phyloP scores from a whole-genome alignment of 1,140 invertebrate genomes.

The Temnothorax curvispinosus region DNA sequence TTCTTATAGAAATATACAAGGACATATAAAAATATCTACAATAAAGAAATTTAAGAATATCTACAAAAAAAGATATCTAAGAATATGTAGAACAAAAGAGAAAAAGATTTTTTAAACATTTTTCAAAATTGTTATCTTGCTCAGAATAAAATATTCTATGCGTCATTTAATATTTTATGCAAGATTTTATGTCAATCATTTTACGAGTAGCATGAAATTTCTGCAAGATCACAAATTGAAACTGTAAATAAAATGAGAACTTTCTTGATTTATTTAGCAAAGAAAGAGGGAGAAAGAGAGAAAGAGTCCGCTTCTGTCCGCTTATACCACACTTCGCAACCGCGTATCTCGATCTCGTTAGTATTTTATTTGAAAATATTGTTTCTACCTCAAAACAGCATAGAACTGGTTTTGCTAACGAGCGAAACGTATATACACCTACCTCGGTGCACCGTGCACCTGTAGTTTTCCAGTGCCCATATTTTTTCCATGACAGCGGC shows the following conservation, averaged over 20 bases:
- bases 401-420: conserved; percentile 48
- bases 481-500: neutral
- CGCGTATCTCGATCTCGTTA: neutral
- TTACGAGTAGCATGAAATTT: neutral
- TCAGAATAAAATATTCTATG: neutral
- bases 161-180: neutral
- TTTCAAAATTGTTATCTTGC: neutral
- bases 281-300: neutral
- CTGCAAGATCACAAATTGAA: neutral
- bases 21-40: no score
- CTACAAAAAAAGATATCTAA: no score
- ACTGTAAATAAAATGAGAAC: neutral
- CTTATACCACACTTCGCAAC: neutral
- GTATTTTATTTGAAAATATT: conserved; percentile 49
- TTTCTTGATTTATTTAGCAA: conserved; percentile 4
- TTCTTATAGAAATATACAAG: neutral
- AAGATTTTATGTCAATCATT: neutral
- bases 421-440: conserved; percentile 17
- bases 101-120: neutral
- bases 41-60: neutral
- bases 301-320: neutral
- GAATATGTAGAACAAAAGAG: neutral
- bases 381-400: conserved; percentile 20
- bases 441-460: neutral
- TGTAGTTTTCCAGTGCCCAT: conserved; percentile 4